These are phyloP conservation scores for Myotis davidii DNA, from an alignment of 2,113 vertebrate genomes.

Conservation along the genomic window DNA sequence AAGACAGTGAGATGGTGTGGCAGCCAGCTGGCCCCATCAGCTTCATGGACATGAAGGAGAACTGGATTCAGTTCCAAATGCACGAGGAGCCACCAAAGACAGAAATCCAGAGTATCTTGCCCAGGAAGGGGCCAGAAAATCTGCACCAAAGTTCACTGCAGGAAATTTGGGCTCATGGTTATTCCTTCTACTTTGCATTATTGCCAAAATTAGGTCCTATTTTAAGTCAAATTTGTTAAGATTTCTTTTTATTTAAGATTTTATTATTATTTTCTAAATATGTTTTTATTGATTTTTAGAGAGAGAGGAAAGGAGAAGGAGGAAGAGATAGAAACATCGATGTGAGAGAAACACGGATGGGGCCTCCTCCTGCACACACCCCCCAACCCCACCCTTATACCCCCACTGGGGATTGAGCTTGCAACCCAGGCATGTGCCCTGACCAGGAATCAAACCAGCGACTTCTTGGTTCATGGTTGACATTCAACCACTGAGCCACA, in stretches of 20 bases:
- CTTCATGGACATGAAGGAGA: not conserved
- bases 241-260: not conserved
- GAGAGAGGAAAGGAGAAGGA: too few relatives aligned
- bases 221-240: not conserved
- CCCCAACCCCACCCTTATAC: too few relatives aligned
- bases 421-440: too few relatives aligned
- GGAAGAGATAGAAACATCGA: too few relatives aligned
- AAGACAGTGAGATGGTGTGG: not conserved
- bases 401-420: too few relatives aligned
- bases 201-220: not conserved
- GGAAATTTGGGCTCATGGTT: too few relatives aligned
- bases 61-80: not conserved
- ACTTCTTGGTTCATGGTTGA: too few relatives aligned
- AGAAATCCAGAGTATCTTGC: not conserved
- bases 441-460: too few relatives aligned
- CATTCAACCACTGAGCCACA: too few relatives aligned
- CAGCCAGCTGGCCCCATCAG: not conserved
- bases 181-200: not conserved
- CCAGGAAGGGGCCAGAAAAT: not conserved
- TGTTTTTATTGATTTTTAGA: too few relatives aligned
- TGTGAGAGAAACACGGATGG: too few relatives aligned
- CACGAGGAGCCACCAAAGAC: accelerated
- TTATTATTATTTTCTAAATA: not conserved
- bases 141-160: not conserved
- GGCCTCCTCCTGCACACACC: too few relatives aligned